phyloP scores from a whole-genome alignment of 2,888 invertebrate genomes.

The Chloromyia formosa region DNA sequence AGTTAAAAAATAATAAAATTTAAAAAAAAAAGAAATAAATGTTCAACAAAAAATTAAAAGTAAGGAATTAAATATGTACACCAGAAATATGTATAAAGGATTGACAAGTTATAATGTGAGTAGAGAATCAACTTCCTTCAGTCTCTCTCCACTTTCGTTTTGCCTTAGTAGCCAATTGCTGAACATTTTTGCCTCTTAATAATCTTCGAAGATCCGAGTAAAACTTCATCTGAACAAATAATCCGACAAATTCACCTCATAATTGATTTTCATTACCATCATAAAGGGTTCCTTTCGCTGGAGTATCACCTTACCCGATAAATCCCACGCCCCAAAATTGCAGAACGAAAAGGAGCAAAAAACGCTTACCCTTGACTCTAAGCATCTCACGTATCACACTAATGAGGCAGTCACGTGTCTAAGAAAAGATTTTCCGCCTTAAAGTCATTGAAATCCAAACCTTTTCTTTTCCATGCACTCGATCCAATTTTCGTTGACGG shows the following conservation, averaged over 20 bases:
- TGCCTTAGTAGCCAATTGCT: no score
- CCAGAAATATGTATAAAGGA: no score
- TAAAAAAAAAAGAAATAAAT: no score
- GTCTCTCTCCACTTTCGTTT: no score
- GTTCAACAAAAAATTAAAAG: no score
- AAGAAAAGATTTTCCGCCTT: slow-evolving; percentile 43
- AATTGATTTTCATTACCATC: slow-evolving; percentile 29
- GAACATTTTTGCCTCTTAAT: no score
- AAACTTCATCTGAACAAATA: no score
- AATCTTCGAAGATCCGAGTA: no score
- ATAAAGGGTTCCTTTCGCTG: slow-evolving; percentile 12
- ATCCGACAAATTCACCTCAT: not conserved
- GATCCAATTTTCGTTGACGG: not conserved
- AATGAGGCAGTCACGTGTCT: slow-evolving; percentile 52
- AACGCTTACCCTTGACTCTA: slow-evolving; percentile 32
- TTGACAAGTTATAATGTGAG: no score
- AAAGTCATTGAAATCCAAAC: slow-evolving; percentile 44
- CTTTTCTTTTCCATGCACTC: not conserved
- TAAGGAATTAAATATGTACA: no score
- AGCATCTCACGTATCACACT: slow-evolving; percentile 49
- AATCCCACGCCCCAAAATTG: not conserved
- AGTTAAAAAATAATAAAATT: no score
- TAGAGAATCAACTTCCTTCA: no score
- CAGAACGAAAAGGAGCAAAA: not conserved
- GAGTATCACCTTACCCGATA: slow-evolving; percentile 31